Evolutionary conservation across 2,113 vertebrate species (phyloP), one percentile per base, ranked within the genome.

Genomic region (Setophaga petechia): DNA sequence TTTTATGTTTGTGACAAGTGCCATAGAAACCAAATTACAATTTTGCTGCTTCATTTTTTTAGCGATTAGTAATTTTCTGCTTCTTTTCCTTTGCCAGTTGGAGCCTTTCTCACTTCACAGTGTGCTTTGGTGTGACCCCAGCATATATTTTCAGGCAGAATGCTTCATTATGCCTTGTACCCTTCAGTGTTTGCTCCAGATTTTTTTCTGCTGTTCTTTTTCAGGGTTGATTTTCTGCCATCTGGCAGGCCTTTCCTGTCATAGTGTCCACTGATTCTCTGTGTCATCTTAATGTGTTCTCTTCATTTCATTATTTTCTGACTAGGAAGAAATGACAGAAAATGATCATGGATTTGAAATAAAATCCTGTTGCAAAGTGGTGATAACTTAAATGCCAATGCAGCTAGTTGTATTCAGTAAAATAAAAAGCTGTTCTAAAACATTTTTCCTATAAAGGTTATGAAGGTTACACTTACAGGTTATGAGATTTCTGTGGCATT

Each of bases 401-500:
- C 23, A 62, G 6, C 35, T 74, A 17, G 21, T 19, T 74, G 6
- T 30, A 27, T 41, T 58, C 18, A n/a, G 61, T 44, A 63, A 51
- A 58, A 66, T 63, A 16, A 66, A 65, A 81, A 67, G 11, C 12
- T 7, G 0, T 43, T 58, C 17, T 5, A 11, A 69, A 79, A 11
- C 80, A 49, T 33, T 67, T 78, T 67, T 83, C 5, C 22, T 52
- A 11, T 49, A 30, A 76, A 39, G 41, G 8, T 33, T 55, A 33
- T 31, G 30, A 33, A 55, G 54, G 19, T 55, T 33, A 33, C 55
- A 3, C 17, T 58, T 87, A 59, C 17, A n/a, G 7, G 2, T 75
- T 16, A 11, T n/a, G 22, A 65, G 15, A 3, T 73, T 86, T 72
- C 12, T 0, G 0, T 14, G 18, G 16, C 16, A 44, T 85, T 83